A percentile compares a stretch with the other conserved stretches of the same genome.
These are phyloP conservation scores for Takifugu ocellatus DNA, from an alignment of 2,797 vertebrate species.

Conservation along the genomic window DNA sequence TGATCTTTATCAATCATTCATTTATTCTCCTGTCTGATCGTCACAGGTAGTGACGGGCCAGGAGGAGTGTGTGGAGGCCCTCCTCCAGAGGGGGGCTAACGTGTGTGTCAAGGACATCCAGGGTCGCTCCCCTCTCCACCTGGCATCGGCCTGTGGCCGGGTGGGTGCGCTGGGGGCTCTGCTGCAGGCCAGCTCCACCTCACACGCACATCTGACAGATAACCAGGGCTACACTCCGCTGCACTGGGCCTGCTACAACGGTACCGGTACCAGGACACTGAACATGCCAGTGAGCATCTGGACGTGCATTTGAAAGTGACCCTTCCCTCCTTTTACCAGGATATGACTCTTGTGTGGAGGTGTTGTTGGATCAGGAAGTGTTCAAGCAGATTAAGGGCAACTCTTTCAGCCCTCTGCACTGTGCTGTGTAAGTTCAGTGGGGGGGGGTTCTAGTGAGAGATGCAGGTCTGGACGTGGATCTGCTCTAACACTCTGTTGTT, in stretches of 20 bases:
- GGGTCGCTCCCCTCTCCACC: constrained; percentile 87
- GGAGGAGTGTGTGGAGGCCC: constrained; percentile 89
- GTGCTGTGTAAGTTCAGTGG: constrained; percentile 88
- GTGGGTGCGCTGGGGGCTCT: constrained; percentile 84
- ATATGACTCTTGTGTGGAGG: constrained; percentile 93
- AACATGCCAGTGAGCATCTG: not conserved
- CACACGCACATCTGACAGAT: constrained; percentile 80
- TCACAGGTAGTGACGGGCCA: constrained; percentile 89
- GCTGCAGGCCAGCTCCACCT: constrained; percentile 77
- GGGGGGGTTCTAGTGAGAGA: no score
- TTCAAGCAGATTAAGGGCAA: constrained; percentile 90
- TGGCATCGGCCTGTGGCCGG: constrained; percentile 90
- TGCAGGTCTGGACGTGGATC: not conserved
- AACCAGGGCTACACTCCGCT: constrained; percentile 93
- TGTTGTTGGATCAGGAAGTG: constrained; percentile 87
- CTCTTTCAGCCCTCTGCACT: constrained; percentile 94
- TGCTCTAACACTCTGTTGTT: constrained; percentile 13
- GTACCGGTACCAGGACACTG: constrained; percentile 59
- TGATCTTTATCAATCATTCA: not conserved
- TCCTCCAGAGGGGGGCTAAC: constrained; percentile 87
- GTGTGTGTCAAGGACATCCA: constrained; percentile 81
- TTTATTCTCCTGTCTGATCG: not conserved
- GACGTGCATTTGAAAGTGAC: not conserved
- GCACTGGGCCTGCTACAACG: constrained; percentile 97
- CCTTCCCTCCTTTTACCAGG: constrained; percentile 65